Base-by-base conservation (phyloP, 2,888 invertebrate genomes). In the Dione juno region DNA sequence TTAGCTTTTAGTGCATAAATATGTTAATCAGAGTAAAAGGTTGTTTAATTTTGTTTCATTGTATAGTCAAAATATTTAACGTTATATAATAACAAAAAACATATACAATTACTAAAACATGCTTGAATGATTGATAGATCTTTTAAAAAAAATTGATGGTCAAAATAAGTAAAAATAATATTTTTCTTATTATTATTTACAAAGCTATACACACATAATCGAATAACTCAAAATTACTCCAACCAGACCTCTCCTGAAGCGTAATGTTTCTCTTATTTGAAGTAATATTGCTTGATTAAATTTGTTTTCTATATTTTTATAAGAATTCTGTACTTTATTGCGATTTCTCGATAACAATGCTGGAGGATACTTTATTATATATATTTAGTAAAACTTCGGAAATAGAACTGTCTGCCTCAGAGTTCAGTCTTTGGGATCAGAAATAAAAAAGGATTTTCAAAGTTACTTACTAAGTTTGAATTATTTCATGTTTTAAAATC, bases 151-250 rank as follows among this genome's bases (percentile, higher is more conserved):
- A 53, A 28, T 52, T 1, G 8, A 54, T 10, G 10, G 35, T n/a
- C n/a, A 35, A 35, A 35, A 54, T 5, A 28, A 54, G 3, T 3
- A 54, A 35, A 54, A n/a, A 35, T 10, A 28, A 54, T n/a, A 10
- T 14, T 57, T 57, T 40, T n/a, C 10, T 16, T 57, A 13, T 57
- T 16, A 40, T 40, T 57, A 57, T 40, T 57, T 57, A 57, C 61
- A 43, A 28, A 45, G 61, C 43, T 59, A 28, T 16, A 61, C 45
- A 61, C 28, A 45, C 45, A 45, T 35, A 45, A 61, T 45, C 45
- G 61, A 43, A 45, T 61, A 45, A 61, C n/a, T 61, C 61, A 35
- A 43, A 61, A 61, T 61, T 45, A 61, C 61, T 61, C 16, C 45
- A 45, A 61, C 45, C 61, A 61, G 45, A 61, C 43, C 37, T 43